Percentiles rank a stretch among this genome's conserved stretches.
Evolutionary conservation across 2,113 vertebrate genomes (phyloP).

Genomic region (Macquaria ambigua): DNA sequence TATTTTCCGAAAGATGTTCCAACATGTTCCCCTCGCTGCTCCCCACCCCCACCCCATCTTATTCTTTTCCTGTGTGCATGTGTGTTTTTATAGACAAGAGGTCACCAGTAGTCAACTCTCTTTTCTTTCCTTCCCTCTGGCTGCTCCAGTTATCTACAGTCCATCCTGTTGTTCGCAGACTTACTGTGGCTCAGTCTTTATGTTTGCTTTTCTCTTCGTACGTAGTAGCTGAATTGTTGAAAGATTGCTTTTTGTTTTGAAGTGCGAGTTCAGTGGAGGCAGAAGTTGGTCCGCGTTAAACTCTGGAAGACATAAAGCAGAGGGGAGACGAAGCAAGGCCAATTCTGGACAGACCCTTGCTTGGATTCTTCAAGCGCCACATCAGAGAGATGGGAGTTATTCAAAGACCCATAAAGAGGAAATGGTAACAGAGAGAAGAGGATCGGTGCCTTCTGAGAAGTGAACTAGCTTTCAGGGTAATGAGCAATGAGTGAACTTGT

Average conservation of each 20-base stretch:
- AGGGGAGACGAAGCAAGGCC: conserved; percentile 1
- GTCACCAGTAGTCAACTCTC: conserved; percentile 76
- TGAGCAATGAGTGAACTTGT: conserved; percentile 66
- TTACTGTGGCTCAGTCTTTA: conserved; percentile 8
- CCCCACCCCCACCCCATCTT: conserved; percentile 46
- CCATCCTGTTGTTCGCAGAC: conserved; percentile 52
- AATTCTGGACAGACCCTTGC: conserved; percentile 11
- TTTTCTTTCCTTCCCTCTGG: conserved; percentile 52
- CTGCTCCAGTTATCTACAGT: conserved; percentile 59
- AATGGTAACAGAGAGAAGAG: conserved; percentile 33
- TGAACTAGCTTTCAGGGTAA: conserved; percentile 56
- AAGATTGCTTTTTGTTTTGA: conserved; percentile 28
- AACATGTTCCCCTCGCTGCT: conserved; percentile 40
- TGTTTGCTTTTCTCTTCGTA: conserved; percentile 9
- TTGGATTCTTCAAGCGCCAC: conserved; percentile 47
- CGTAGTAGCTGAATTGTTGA: background rate
- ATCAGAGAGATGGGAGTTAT: conserved; percentile 52
- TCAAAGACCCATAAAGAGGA: conserved; percentile 34
- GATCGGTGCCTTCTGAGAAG: conserved; percentile 36
- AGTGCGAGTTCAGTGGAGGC: conserved; percentile 5
- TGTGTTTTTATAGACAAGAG: conserved; percentile 74
- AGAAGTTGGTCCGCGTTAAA: conserved; percentile 1
- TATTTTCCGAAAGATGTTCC: conserved; percentile 81
- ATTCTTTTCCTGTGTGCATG: conserved; percentile 65
- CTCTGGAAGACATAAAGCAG: conserved; percentile 22